Evolutionary conservation across 1,140 invertebrate species (phyloP), one percentile per base, ranked within the genome.

Genomic region (Ctenoplectra terminalis): DNA sequence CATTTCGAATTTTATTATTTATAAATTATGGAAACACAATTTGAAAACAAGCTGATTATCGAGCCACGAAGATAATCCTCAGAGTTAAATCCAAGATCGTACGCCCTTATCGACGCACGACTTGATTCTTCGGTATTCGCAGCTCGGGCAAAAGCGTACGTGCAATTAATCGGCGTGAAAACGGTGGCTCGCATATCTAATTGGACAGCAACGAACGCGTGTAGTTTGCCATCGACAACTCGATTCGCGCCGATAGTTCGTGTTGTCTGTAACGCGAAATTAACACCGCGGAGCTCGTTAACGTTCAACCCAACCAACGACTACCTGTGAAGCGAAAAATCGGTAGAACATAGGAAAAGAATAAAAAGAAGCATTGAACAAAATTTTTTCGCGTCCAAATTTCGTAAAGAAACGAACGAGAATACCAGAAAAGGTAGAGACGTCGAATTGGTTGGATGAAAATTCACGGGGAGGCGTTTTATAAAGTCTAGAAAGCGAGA

Each of bases 111-210:
- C 69, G 43, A 0, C 29, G n/a, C 67, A 71, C 58, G 72, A 48
- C 43, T 75, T 48, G 48, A 63, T 63, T 63, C 58, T 26, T n/a
- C 11, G 20, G 40, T n/a, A 74, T 85, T 86, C 84, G 72, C 56
- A 56, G 85, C 63, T 63, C 52, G 70, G 37, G 40, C 67, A 73
- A 87, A 71, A 73, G 46, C 79, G 74, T 70, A 79, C 81, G 84
- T 48, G 85, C 78, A 83, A 83, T 86, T 67, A 70, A 63, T 76
- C 54, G 58, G 64, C 73, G 37, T 34, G 74, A 58, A 52, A 77
- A 76, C 69, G 78, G 60, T 74, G 52, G 84, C 61, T 83, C 71
- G 85, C 81, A 58, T 83, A 86, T 77, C 82, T 87, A 87, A 87
- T 87, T 83, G 75, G 84, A 83, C 78, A 73, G 71, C 75, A 86